phyloP scores from a whole-genome alignment of 2,113 vertebrate species.

The Propithecus coquereli region DNA sequence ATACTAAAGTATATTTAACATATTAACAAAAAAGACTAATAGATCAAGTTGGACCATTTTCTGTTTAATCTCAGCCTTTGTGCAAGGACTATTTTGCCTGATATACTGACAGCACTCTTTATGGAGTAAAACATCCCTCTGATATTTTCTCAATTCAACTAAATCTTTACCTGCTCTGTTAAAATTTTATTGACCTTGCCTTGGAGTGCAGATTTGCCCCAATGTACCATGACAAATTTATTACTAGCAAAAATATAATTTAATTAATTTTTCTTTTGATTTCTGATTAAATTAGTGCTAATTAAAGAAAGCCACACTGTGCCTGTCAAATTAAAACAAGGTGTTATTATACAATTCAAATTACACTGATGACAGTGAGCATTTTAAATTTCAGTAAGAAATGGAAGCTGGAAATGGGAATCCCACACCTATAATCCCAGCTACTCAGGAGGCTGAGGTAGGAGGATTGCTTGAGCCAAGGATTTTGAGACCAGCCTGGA shows the following conservation, averaged over 20 bases:
- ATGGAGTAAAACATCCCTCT: background rate
- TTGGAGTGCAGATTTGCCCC: background rate
- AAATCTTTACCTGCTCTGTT: background rate
- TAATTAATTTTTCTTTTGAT: conserved; percentile 52
- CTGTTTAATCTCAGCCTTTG: background rate
- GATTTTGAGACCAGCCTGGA: too few relatives aligned
- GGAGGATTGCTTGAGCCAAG: too few relatives aligned
- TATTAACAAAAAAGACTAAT: background rate
- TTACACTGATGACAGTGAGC: conserved; percentile 35
- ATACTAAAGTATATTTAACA: background rate
- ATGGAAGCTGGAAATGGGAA: background rate
- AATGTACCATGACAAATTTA: background rate
- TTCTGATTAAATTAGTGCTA: conserved; percentile 63
- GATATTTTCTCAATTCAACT: background rate
- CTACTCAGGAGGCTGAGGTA: too few relatives aligned
- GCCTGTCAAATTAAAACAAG: conserved; percentile 31
- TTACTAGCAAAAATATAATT: conserved; percentile 54
- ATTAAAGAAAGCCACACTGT: conserved; percentile 53
- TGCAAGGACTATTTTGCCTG: background rate
- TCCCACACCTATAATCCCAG: too few relatives aligned
- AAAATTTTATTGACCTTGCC: background rate
- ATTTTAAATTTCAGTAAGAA: background rate
- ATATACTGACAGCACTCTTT: background rate
- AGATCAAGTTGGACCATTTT: background rate
- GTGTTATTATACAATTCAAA: background rate